These are phyloP conservation scores for Hystrix cristata DNA, from an alignment of 2,113 vertebrate species.

Conservation along the genomic window DNA sequence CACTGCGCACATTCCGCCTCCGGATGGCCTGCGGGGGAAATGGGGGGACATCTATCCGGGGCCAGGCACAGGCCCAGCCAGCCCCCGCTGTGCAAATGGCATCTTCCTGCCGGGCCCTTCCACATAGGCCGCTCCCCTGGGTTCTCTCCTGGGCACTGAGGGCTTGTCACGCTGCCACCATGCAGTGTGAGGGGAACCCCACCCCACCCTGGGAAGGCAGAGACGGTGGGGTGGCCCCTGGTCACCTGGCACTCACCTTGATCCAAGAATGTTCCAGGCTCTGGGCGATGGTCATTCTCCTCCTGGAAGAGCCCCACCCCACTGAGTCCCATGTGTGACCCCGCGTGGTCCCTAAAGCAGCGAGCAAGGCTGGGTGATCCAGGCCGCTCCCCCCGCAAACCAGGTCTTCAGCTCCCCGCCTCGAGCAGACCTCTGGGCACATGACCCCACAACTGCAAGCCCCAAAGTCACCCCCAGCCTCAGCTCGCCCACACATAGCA, in stretches of 20 bases:
- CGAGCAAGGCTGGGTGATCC: not conserved
- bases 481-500: not conserved
- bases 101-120: not conserved
- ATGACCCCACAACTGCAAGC: not conserved
- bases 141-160: not conserved
- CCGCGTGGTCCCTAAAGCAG: too few relatives aligned
- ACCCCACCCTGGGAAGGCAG: not conserved
- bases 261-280: conserved; percentile 98
- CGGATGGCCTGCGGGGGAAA: conserved; percentile 93
- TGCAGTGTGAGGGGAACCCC: not conserved
- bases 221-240: not conserved
- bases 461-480: not conserved
- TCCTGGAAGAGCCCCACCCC: conserved; percentile 87
- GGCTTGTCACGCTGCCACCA: not conserved
- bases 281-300: conserved; percentile 97
- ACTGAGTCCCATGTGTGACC: not conserved
- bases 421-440: too few relatives aligned
- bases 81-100: rapidly evolving
- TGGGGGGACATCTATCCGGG: not conserved
- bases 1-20: conserved; percentile 95
- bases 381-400: not conserved
- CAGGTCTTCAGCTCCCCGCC: not conserved
- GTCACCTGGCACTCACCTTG: conserved; percentile 90
- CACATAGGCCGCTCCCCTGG: not conserved
- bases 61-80: rapidly evolving